Evolutionary conservation across 2,113 vertebrate genomes (phyloP).

Genomic region (Gadus macrocephalus): DNA sequence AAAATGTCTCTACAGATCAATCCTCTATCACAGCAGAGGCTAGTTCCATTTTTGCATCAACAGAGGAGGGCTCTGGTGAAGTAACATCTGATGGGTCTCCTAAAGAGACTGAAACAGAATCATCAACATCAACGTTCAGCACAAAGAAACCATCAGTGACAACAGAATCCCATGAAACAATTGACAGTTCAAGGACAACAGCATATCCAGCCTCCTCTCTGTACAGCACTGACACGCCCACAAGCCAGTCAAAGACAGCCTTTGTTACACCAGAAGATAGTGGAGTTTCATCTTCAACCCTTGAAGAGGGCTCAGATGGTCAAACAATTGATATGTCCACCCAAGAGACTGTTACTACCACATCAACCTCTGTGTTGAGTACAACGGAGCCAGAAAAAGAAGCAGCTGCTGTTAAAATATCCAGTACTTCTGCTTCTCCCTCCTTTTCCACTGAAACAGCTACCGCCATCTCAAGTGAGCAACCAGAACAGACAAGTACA

Average conservation of each 20-base stretch:
- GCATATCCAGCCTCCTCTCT: background rate
- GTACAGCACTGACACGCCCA: conserved; percentile 17
- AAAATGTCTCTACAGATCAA: background rate
- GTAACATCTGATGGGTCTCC: conserved; percentile 1
- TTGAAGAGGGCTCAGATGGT: background rate
- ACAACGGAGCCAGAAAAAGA: background rate
- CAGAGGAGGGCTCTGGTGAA: conserved; percentile 20
- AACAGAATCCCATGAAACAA: background rate
- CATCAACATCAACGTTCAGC: background rate
- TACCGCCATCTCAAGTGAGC: background rate
- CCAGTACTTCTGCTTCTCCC: background rate
- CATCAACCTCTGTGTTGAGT: background rate
- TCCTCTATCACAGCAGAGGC: background rate
- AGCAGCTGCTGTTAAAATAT: background rate
- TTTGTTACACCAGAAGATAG: background rate
- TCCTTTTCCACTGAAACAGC: background rate
- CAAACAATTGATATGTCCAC: background rate
- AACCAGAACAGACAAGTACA: background rate
- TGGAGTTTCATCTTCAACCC: background rate
- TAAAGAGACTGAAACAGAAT: background rate
- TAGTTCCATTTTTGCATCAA: conserved; percentile 3
- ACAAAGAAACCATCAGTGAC: background rate
- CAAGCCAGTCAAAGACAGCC: background rate
- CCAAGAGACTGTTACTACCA: background rate
- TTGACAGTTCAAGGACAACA: background rate